These are phyloP conservation scores for Pharmacophagus antenor DNA, from an alignment of 2,888 invertebrate genomes.

Conservation along the genomic window DNA sequence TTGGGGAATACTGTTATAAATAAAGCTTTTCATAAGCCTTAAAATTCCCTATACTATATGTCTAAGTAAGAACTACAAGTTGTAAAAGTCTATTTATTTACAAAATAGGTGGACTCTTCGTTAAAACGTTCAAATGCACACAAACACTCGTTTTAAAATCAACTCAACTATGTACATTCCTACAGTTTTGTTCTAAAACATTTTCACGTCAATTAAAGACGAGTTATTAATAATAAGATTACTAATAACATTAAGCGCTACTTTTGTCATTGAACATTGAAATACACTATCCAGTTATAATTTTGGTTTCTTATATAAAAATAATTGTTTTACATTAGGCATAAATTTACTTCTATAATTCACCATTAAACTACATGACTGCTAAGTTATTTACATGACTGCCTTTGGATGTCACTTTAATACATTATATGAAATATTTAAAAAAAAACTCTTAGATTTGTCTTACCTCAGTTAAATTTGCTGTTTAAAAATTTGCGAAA, in stretches of 20 bases:
- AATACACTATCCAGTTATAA: slow-evolving; percentile 36
- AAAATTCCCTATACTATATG: slow-evolving; percentile 47
- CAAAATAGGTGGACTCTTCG: slow-evolving; percentile 81
- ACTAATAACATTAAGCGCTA: slow-evolving; percentile 29
- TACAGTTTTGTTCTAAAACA: slow-evolving; percentile 28
- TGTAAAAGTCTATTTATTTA: slow-evolving; percentile 78
- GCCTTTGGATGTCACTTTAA: slow-evolving; percentile 48
- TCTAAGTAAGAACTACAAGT: slow-evolving; percentile 57
- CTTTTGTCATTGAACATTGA: slow-evolving; percentile 27
- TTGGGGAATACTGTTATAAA: slow-evolving; percentile 58
- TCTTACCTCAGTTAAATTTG: not conserved
- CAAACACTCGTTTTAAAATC: slow-evolving; percentile 52
- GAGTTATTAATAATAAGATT: slow-evolving; percentile 8
- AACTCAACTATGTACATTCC: slow-evolving; percentile 46
- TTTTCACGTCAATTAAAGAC: slow-evolving; percentile 23
- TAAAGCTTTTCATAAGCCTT: slow-evolving; percentile 65
- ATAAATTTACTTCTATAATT: slow-evolving; percentile 34
- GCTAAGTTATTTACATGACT: slow-evolving; percentile 56
- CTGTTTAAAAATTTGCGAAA: not conserved
- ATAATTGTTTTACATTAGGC: slow-evolving; percentile 48
- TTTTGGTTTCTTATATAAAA: slow-evolving; percentile 65
- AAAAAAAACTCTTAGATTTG: not conserved
- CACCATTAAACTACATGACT: slow-evolving; percentile 35
- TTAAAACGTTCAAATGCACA: slow-evolving; percentile 70
- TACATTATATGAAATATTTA: slow-evolving; percentile 8